These are phyloP conservation scores for Threskiornis aethiopicus DNA, from an alignment of 2,797 vertebrate genomes.

Conservation along the genomic window DNA sequence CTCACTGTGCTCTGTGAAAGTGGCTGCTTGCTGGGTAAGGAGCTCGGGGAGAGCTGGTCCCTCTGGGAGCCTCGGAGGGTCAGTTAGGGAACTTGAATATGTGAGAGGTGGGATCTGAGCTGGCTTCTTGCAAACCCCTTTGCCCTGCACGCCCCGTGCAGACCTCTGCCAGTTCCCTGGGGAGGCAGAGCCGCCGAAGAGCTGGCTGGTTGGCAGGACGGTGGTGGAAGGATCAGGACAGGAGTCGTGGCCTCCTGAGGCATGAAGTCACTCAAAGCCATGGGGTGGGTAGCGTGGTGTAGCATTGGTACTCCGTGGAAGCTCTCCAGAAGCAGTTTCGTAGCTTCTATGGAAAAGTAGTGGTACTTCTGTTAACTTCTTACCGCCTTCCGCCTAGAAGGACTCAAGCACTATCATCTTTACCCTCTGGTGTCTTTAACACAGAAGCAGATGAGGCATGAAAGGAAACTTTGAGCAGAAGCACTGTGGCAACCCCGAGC, in stretches of 20 bases:
- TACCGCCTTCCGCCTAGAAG: accelerated
- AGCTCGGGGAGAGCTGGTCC: accelerated
- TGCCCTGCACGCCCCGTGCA: accelerated
- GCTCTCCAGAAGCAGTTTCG: background rate
- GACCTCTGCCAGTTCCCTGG: background rate
- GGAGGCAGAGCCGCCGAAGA: background rate
- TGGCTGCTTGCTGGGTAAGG: background rate
- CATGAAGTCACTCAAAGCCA: accelerated
- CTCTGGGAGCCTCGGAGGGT: background rate
- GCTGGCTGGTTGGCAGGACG: background rate
- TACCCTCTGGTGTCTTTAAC: background rate
- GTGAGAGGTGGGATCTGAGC: background rate
- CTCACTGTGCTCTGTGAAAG: background rate
- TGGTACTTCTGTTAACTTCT: background rate
- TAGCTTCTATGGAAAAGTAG: background rate
- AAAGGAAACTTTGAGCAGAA: background rate
- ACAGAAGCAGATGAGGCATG: background rate
- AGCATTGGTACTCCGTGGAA: background rate
- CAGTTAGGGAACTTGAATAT: accelerated
- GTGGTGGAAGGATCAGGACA: background rate
- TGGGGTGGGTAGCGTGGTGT: background rate
- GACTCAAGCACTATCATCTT: accelerated
- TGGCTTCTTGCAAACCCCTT: background rate
- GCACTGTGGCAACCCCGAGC: background rate
- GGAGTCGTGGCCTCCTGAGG: background rate